phyloP scores from a whole-genome alignment of 2,888 invertebrate genomes.

The Halictus ligatus region DNA sequence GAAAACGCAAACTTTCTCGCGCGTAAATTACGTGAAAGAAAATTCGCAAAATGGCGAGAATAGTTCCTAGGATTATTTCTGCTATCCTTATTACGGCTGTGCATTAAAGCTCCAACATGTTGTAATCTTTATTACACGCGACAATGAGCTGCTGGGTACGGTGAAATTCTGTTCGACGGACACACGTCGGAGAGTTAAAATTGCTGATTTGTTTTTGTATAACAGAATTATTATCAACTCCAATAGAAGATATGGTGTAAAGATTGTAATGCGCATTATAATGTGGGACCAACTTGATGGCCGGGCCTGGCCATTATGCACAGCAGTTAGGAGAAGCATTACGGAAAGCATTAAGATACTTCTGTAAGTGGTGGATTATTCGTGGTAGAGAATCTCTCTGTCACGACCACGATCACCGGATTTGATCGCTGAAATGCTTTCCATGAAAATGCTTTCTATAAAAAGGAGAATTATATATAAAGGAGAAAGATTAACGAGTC shows the following conservation, averaged over 20 bases:
- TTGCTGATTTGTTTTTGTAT: background rate
- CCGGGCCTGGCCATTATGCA: slow-evolving; percentile 6
- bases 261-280: background rate
- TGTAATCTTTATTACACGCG: background rate
- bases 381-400: background rate
- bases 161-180: background rate
- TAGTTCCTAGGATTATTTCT: background rate
- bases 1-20: background rate
- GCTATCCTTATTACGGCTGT: background rate
- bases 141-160: background rate
- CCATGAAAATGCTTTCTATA: background rate
- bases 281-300: slow-evolving; percentile 16
- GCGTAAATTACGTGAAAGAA: background rate
- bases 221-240: background rate
- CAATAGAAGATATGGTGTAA: background rate
- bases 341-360: slow-evolving; percentile 19
- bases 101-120: background rate
- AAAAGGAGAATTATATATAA: background rate
- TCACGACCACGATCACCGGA: background rate
- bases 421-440: background rate
- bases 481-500: background rate
- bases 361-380: slow-evolving; percentile 10
- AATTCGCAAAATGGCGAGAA: background rate
- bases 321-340: slow-evolving; percentile 12
- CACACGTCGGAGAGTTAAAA: background rate